Conservation (phyloP, 2,888 invertebrate genomes). For the Habrosyne pyritoides region DNA sequence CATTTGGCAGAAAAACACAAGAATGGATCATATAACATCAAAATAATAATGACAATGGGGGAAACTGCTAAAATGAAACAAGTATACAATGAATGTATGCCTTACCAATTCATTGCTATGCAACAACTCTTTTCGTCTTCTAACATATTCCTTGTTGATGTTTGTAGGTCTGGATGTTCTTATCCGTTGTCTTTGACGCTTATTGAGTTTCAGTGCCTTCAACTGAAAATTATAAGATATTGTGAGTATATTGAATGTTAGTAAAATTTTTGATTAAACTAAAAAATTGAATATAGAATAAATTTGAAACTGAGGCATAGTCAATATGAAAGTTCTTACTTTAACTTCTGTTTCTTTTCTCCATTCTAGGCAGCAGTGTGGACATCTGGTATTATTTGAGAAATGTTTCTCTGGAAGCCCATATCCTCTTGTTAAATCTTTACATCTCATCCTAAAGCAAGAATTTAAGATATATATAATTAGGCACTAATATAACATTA, state of each 20-base stretch:
- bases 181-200: constrained; percentile 52
- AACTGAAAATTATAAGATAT: constrained; percentile 45
- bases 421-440: constrained; percentile 53
- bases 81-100: no score
- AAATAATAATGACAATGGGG: no score
- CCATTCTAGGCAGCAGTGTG: constrained; percentile 67
- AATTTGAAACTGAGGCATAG: background rate
- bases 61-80: no score
- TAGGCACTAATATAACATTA: background rate
- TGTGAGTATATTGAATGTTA: background rate
- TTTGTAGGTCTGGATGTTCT: constrained; percentile 33
- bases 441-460: constrained; percentile 63
- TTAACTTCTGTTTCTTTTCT: constrained; percentile 44
- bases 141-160: constrained; percentile 25
- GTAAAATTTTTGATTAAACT: background rate
- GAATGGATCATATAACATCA: no score
- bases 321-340: constrained; percentile 38
- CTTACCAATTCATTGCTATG: constrained; percentile 61
- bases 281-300: no score
- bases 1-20: no score
- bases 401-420: constrained; percentile 65
- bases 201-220: constrained; percentile 49
- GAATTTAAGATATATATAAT: constrained; percentile 7
- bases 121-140: constrained; percentile 36
- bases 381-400: constrained; percentile 58